These are phyloP conservation scores for Peucedramus taeniatus DNA, from an alignment of 2,113 vertebrate genomes.

Conservation along the genomic window DNA sequence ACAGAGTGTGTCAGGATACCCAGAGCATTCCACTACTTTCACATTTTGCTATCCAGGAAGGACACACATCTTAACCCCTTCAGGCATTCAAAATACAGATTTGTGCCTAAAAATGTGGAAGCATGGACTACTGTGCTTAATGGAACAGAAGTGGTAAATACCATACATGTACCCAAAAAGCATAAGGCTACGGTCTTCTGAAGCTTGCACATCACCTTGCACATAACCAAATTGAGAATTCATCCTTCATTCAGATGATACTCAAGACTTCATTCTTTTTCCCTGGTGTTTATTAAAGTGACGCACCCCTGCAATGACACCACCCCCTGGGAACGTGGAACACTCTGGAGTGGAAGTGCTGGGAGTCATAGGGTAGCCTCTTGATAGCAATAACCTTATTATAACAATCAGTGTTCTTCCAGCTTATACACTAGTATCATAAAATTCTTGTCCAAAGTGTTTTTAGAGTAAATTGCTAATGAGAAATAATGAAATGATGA, in stretches of 20 bases:
- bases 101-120: background rate
- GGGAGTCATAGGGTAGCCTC: background rate
- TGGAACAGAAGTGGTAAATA: background rate
- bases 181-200: background rate
- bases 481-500: constrained; percentile 28
- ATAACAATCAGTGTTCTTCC: background rate
- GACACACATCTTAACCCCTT: background rate
- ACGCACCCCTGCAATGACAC: background rate
- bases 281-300: background rate
- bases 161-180: background rate
- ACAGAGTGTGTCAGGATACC: background rate
- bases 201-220: background rate
- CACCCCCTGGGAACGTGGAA: background rate
- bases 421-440: background rate
- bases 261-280: background rate
- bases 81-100: background rate
- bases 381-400: background rate
- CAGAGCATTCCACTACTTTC: background rate
- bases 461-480: constrained; percentile 2
- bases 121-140: background rate
- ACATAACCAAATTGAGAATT: background rate
- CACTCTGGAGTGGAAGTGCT: background rate
- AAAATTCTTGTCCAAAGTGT: background rate
- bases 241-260: background rate
- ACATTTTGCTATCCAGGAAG: background rate